Conservation (phyloP, 2,888 invertebrate species). For the Lithophane semibrunnea region DNA sequence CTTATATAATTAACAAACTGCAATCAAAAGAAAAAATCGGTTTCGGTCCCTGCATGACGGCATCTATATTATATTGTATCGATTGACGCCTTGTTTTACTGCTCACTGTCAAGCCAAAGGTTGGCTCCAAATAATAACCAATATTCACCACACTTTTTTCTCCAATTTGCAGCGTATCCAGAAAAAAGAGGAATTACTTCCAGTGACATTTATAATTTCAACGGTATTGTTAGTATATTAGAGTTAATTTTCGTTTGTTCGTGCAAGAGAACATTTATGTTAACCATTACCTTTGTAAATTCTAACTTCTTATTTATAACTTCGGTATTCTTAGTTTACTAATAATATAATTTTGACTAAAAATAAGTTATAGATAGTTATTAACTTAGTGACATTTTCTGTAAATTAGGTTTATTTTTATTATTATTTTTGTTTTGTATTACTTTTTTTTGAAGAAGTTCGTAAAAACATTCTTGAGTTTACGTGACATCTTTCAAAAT, state of each 20-base stretch:
- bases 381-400: constrained; percentile 50
- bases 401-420: constrained; percentile 44
- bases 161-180: constrained; percentile 77
- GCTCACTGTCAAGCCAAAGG: too few relatives aligned
- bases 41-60: too few relatives aligned
- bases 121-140: background rate
- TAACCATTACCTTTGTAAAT: constrained; percentile 72
- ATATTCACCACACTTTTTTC: background rate
- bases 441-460: constrained; percentile 1
- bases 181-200: constrained; percentile 86
- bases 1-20: too few relatives aligned
- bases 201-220: constrained; percentile 69
- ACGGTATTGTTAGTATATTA: constrained; percentile 46
- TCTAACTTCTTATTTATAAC: constrained; percentile 61
- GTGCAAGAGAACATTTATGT: constrained; percentile 75
- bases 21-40: too few relatives aligned
- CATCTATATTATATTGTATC: background rate
- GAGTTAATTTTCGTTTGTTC: constrained; percentile 73
- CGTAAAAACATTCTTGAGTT: constrained; percentile 3
- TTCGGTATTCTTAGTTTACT: constrained; percentile 36
- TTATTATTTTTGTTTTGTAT: constrained; percentile 14
- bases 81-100: background rate
- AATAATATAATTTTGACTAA: constrained; percentile 63
- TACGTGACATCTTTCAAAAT: background rate
- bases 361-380: constrained; percentile 55